Evolutionary conservation across 2,797 vertebrate species (phyloP).

Genomic region (Synaphobranchus kaupii): DNA sequence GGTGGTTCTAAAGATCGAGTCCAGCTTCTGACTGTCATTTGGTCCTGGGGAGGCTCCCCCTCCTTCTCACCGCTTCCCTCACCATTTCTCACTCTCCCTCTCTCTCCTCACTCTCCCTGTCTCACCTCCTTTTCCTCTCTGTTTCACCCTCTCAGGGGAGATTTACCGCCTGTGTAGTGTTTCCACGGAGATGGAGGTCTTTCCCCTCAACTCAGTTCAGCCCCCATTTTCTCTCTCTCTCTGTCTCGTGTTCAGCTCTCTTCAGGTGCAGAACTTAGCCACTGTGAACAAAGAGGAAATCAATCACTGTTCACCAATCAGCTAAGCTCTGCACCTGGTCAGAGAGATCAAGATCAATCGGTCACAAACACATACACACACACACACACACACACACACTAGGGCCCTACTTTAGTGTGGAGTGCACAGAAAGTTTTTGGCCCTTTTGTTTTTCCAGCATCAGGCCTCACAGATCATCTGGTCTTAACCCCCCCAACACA

Average conservation of each 20-base stretch:
- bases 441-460: constrained; percentile 3
- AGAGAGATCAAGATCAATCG: constrained; percentile 82
- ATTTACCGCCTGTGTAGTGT: not conserved
- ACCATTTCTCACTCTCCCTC: not conserved
- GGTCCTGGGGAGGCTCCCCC: no score
- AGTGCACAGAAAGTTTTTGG: not conserved
- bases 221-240: not conserved
- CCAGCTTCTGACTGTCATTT: not conserved
- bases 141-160: not conserved
- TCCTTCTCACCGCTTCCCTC: not conserved
- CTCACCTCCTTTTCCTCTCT: not conserved
- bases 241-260: constrained; percentile 75
- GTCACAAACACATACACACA: constrained; percentile 23
- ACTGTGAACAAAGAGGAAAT: constrained; percentile 99
- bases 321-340: constrained; percentile 99
- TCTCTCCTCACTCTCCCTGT: not conserved
- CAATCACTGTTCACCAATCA: constrained; percentile 99
- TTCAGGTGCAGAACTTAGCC: constrained; percentile 99
- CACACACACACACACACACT: constrained; percentile 19
- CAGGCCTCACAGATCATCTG: constrained; percentile 36
- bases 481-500: constrained; percentile 32
- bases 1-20: not conserved
- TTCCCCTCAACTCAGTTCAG: not conserved
- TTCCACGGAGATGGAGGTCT: not conserved
- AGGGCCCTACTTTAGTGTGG: not conserved